Percentiles rank a stretch among this genome's conserved stretches.
phyloP scores from a whole-genome alignment of 1,140 invertebrate species.

The Brachionus asplanchnoidis region DNA sequence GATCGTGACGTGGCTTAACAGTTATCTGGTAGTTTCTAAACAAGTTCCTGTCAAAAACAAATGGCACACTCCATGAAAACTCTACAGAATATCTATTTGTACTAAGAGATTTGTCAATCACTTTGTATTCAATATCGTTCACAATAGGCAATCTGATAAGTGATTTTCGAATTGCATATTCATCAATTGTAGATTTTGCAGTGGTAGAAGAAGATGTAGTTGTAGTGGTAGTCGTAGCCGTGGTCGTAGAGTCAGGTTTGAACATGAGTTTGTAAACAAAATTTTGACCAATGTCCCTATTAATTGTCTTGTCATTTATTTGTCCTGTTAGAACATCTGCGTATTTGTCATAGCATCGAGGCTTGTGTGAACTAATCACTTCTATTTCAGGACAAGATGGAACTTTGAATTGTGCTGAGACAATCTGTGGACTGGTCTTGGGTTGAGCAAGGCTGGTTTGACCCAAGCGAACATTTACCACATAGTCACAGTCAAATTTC shows the following conservation, averaged over 20 bases:
- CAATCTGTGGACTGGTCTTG: neutral
- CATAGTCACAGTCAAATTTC: slow-evolving; percentile 20
- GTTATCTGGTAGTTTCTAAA: neutral
- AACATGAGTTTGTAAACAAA: neutral
- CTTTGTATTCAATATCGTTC: neutral
- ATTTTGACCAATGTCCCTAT: neutral
- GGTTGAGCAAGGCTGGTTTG: neutral
- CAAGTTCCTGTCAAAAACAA: neutral
- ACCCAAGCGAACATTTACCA: slow-evolving; percentile 13
- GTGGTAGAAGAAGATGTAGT: neutral
- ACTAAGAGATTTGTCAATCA: neutral
- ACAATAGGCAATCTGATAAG: neutral
- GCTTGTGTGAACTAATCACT: neutral
- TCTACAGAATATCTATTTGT: neutral
- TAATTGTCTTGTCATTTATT: neutral
- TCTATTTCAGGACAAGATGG: neutral
- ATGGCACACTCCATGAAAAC: neutral
- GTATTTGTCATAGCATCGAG: neutral
- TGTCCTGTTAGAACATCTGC: neutral
- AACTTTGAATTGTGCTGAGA: slow-evolving; percentile 12
- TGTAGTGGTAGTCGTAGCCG: neutral
- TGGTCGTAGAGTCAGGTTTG: neutral
- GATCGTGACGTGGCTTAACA: neutral
- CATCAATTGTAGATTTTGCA: neutral
- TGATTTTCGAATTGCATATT: neutral